These are phyloP conservation scores for Falco biarmicus DNA, from an alignment of 2,797 vertebrate genomes.

Conservation along the genomic window DNA sequence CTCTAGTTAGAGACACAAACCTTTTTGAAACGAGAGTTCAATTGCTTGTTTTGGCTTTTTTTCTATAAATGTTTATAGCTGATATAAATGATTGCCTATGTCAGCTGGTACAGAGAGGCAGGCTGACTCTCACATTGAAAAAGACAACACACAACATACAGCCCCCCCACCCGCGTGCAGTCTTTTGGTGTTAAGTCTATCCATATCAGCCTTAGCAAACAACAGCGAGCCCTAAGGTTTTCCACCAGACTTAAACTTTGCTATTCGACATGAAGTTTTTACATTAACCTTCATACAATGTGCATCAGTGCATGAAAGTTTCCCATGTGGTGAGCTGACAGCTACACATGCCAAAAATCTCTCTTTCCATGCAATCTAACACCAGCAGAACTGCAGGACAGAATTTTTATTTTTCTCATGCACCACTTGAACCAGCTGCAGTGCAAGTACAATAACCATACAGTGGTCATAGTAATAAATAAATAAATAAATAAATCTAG, in stretches of 20 bases:
- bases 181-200: slow-evolving; percentile 28
- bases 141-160: background rate
- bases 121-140: background rate
- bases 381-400: slow-evolving; percentile 74
- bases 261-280: slow-evolving; percentile 44
- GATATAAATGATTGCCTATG: background rate
- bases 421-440: background rate
- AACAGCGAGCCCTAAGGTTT: slow-evolving; percentile 47
- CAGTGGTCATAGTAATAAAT: background rate
- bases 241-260: slow-evolving; percentile 70
- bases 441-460: slow-evolving; percentile 15
- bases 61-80: background rate
- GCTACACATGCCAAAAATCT: slow-evolving; percentile 79
- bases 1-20: background rate
- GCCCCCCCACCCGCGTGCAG: background rate
- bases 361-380: slow-evolving; percentile 82
- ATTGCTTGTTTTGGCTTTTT: background rate
- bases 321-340: slow-evolving; percentile 80
- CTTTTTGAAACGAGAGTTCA: background rate
- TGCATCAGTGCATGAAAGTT: slow-evolving; percentile 81
- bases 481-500: background rate
- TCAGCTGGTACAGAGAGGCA: background rate
- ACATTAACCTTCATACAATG: slow-evolving; percentile 81
- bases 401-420: background rate
- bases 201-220: slow-evolving; percentile 76